phyloP scores from a whole-genome alignment of 1,140 invertebrate genomes.

The Cotesia typhae region DNA sequence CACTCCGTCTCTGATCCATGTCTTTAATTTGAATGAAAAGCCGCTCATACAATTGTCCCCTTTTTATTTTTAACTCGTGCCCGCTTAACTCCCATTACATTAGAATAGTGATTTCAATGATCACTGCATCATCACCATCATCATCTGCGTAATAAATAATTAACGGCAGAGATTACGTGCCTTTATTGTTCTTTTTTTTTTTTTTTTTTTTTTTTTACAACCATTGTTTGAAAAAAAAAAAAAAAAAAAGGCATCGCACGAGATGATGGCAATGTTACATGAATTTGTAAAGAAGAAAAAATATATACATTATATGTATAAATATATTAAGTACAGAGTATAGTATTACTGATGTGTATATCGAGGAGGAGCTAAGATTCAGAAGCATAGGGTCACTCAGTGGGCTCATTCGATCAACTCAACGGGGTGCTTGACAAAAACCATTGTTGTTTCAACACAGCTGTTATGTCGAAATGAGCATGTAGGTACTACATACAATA shows the following conservation, averaged over 20 bases:
- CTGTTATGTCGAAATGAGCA: constrained; percentile 46
- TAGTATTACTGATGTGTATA: background rate
- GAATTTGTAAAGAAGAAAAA: no score
- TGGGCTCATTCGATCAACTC: constrained; percentile 35
- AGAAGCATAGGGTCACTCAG: constrained; percentile 25
- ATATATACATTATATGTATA: no score
- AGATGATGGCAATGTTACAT: no score
- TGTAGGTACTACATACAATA: constrained; percentile 11
- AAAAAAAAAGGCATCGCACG: no score
- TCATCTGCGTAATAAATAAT: background rate
- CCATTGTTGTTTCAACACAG: constrained; percentile 58
- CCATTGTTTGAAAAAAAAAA: background rate
- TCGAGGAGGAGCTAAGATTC: background rate
- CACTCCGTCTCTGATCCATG: constrained; percentile 17
- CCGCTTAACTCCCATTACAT: constrained; percentile 22
- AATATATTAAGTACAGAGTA: no score
- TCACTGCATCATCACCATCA: constrained; percentile 4
- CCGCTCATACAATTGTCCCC: constrained; percentile 12
- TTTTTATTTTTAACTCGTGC: background rate
- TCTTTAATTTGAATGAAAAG: constrained; percentile 26
- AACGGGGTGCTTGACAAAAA: constrained; percentile 38
- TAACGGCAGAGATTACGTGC: background rate
- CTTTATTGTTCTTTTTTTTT: background rate
- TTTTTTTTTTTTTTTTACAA: background rate
- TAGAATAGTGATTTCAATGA: background rate